These are phyloP conservation scores for Macrochelys suwanniensis DNA, from an alignment of 2,797 vertebrate genomes.

Conservation along the genomic window DNA sequence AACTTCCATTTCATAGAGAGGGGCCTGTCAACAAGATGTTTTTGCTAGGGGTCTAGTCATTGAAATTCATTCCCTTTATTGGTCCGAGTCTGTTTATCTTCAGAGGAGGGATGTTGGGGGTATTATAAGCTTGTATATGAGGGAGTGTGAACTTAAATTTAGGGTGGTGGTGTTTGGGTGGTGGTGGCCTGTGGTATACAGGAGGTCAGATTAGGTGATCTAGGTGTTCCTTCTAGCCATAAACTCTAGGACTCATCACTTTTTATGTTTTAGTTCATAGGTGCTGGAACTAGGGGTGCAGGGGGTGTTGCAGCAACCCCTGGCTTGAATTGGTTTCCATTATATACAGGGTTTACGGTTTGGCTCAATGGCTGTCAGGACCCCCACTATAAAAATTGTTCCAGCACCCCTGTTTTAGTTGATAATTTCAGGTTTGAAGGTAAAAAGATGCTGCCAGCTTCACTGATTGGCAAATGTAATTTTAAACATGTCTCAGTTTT, in stretches of 20 bases:
- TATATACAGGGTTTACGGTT: no score
- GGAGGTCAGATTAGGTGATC: neutral
- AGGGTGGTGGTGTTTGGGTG: neutral
- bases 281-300: no score
- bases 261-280: neutral
- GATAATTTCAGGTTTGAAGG: neutral
- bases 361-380: no score
- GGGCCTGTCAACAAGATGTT: fast-evolving
- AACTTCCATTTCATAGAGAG: neutral
- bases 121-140: neutral
- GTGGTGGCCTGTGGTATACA: neutral
- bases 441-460: neutral
- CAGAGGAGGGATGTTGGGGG: neutral
- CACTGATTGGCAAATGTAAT: neutral
- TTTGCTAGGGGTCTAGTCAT: neutral
- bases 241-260: neutral
- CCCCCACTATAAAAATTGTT: no score
- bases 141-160: neutral
- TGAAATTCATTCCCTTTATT: neutral
- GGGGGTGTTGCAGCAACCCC: no score
- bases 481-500: neutral
- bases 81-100: neutral
- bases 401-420: neutral
- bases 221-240: neutral
- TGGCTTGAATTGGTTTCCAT: no score